These are phyloP conservation scores for Microtus richardsoni DNA, from an alignment of 2,113 vertebrate genomes.

Conservation along the genomic window DNA sequence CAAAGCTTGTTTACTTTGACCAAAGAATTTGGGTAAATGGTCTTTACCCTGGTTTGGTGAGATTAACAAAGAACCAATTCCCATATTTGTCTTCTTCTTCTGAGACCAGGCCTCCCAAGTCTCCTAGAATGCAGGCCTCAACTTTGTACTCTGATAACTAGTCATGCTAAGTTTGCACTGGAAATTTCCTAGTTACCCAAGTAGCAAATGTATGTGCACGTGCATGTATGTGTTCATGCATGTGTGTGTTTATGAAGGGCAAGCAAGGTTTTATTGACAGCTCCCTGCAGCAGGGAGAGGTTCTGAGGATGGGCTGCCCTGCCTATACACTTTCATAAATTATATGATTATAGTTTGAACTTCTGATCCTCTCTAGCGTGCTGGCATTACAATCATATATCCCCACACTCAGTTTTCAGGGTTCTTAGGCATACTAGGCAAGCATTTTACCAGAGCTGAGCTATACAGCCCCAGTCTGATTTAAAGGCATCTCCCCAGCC, in stretches of 20 bases:
- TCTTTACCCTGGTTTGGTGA: not conserved
- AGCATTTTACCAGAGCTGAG: not conserved
- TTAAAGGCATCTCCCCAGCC: not conserved
- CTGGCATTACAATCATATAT: not conserved
- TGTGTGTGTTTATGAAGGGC: not conserved
- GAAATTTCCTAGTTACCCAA: conserved; percentile 30
- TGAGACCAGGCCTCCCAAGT: not conserved
- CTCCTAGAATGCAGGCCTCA: not conserved
- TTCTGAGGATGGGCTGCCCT: not conserved
- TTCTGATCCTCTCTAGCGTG: not conserved
- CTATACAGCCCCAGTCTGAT: not conserved
- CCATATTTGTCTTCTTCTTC: not conserved
- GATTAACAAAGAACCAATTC: not conserved
- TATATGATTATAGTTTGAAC: conserved; percentile 6
- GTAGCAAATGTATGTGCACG: not conserved
- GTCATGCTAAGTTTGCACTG: not conserved
- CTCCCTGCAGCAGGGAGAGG: not conserved
- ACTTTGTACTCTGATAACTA: conserved; percentile 42
- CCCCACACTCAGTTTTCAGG: not conserved
- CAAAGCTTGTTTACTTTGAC: not conserved
- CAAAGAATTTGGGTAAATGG: not conserved
- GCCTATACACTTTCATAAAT: not conserved
- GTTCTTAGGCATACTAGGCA: not conserved
- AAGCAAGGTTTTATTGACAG: not conserved
- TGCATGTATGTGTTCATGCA: no score